phyloP scores from a whole-genome alignment of 2,888 invertebrate genomes.

The Torymus aiolomorphi region DNA sequence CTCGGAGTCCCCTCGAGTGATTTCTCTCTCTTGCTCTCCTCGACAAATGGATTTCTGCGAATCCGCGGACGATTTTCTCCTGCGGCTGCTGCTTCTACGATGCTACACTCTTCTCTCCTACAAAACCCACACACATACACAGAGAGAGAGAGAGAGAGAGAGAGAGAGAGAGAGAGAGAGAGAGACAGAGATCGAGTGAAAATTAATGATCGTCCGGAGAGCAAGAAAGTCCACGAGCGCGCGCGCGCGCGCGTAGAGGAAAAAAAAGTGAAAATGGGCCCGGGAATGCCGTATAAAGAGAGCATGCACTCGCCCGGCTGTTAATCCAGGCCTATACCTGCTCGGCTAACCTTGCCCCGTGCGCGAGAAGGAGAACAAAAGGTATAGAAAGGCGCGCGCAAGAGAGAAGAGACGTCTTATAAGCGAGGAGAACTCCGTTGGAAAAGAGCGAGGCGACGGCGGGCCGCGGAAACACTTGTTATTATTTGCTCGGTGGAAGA shows the following conservation, averaged over 20 bases:
- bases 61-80: constrained; percentile 4
- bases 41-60: constrained; percentile 11
- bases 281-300: neutral
- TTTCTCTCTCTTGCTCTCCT: constrained; percentile 7
- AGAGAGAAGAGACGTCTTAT: too few relatives aligned
- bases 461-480: constrained; percentile 40
- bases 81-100: neutral
- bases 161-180: too few relatives aligned
- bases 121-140: constrained; percentile 1
- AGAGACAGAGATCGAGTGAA: constrained; percentile 21
- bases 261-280: constrained; percentile 29
- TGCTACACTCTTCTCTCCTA: neutral
- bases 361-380: constrained; percentile 3
- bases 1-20: constrained; percentile 5
- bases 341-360: constrained; percentile 16
- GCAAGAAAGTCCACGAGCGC: constrained; percentile 30
- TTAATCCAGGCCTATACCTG: neutral
- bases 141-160: too few relatives aligned
- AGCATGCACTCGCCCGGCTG: constrained; percentile 1
- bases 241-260: neutral
- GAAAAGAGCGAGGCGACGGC: neutral
- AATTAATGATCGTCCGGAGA: constrained; percentile 39
- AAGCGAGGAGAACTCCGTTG: too few relatives aligned
- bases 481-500: constrained; percentile 13
- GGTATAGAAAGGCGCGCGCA: neutral